Evolutionary conservation across 2,888 invertebrate genomes (phyloP).

Genomic region (Tenodera sinensis): DNA sequence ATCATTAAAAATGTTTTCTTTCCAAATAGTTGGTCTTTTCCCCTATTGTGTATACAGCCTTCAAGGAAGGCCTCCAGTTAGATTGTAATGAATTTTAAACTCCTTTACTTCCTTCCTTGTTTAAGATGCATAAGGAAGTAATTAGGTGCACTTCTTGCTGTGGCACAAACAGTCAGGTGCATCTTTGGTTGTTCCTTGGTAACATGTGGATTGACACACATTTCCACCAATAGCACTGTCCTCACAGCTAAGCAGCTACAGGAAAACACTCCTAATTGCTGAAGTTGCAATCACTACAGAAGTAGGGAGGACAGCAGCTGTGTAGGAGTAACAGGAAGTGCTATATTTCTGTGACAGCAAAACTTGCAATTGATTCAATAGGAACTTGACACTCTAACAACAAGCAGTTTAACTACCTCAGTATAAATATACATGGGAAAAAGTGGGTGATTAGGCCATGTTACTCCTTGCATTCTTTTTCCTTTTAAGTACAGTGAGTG

Average conservation of each 20-base stretch:
- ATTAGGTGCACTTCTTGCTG: background rate
- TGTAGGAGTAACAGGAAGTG: background rate
- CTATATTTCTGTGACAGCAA: background rate
- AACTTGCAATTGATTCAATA: background rate
- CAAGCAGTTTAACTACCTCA: background rate
- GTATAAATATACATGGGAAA: background rate
- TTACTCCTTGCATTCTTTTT: background rate
- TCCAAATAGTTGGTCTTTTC: too few relatives aligned
- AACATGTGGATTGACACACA: background rate
- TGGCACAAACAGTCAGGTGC: background rate
- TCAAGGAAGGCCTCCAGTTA: too few relatives aligned
- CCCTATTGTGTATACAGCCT: too few relatives aligned
- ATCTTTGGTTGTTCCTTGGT: background rate
- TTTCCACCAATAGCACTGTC: background rate
- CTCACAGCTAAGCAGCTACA: background rate
- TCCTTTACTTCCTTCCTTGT: background rate
- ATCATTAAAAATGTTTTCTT: too few relatives aligned
- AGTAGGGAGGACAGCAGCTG: background rate
- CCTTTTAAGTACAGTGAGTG: background rate
- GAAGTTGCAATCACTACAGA: background rate
- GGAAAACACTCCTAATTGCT: background rate
- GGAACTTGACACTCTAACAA: background rate
- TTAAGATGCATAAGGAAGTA: background rate
- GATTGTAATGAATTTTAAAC: background rate
- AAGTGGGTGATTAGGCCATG: background rate